A percentile compares a stretch with the other conserved stretches of the same genome.
Evolutionary conservation across 1,140 invertebrate species (phyloP).

Genomic region (Globodera rostochiensis): DNA sequence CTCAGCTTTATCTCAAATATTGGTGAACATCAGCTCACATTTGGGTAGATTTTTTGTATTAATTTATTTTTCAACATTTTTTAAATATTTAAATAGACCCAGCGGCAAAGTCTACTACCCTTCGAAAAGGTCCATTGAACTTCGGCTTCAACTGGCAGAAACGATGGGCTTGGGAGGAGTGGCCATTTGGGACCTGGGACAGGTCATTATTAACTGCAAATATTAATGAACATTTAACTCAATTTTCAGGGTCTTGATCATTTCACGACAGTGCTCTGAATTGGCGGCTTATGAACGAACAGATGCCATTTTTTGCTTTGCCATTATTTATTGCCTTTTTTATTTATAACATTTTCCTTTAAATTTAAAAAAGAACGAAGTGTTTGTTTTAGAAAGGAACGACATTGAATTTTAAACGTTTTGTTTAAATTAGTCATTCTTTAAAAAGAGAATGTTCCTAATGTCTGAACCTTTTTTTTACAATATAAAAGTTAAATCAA

Average conservation of each 20-base stretch:
- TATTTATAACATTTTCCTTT: too few species aligned
- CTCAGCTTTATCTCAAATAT: slow-evolving; percentile 24
- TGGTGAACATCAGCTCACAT: slow-evolving; percentile 29
- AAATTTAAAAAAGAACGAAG: too few species aligned
- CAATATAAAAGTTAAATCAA: too few species aligned
- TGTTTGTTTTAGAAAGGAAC: too few species aligned
- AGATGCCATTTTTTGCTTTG: not conserved
- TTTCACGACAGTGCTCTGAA: slow-evolving; percentile 87
- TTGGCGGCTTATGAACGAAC: too few species aligned
- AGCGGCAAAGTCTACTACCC: slow-evolving; percentile 72
- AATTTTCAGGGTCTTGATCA: slow-evolving; percentile 77
- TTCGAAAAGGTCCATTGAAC: slow-evolving; percentile 80
- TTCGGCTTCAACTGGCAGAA: slow-evolving; percentile 78
- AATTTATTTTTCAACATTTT: not conserved
- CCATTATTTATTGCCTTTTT: too few species aligned
- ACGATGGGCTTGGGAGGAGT: slow-evolving; percentile 78
- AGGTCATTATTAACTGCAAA: slow-evolving; percentile 66
- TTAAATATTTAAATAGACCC: slow-evolving; percentile 8
- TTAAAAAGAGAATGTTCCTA: too few species aligned
- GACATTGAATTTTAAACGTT: too few species aligned
- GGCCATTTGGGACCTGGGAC: slow-evolving; percentile 90
- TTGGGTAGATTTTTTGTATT: slow-evolving; percentile 20
- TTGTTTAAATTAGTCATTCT: too few species aligned
- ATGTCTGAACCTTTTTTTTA: too few species aligned
- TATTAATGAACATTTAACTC: not conserved